phyloP scores from a whole-genome alignment of 2,888 invertebrate species.

The Dolichopus griseipennis region DNA sequence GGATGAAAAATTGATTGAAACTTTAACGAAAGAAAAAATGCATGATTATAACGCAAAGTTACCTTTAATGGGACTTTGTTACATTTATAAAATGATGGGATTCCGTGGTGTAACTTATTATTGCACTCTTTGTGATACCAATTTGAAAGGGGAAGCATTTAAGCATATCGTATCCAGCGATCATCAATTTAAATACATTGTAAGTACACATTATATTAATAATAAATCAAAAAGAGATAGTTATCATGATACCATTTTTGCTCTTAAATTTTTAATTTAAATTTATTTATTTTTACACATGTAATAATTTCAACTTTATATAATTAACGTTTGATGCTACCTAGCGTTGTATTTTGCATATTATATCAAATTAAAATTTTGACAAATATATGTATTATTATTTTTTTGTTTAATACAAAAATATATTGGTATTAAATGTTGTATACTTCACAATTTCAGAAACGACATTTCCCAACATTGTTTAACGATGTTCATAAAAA shows the following conservation, averaged over 20 bases:
- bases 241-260: too few relatives aligned
- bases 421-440: too few relatives aligned
- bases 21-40: conserved; percentile 12
- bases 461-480: conserved; percentile 19
- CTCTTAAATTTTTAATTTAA: background rate
- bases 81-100: conserved; percentile 16
- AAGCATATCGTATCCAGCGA: conserved; percentile 11
- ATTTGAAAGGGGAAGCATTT: conserved; percentile 13
- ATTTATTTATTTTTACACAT: too few relatives aligned
- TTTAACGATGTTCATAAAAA: conserved; percentile 15
- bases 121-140: conserved; percentile 13
- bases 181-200: conserved; percentile 17
- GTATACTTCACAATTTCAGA: too few relatives aligned
- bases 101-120: conserved; percentile 9
- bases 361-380: too few relatives aligned
- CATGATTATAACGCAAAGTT: conserved; percentile 16
- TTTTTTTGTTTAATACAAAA: background rate
- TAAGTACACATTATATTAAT: conserved; percentile 11
- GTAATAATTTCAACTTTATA: too few relatives aligned
- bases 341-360: too few relatives aligned
- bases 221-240: background rate
- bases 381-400: background rate
- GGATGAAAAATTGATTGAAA: conserved; percentile 10
- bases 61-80: conserved; percentile 16
- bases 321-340: too few relatives aligned